Percentiles rank a stretch among this genome's conserved stretches.
phyloP scores from a whole-genome alignment of 2,888 invertebrate genomes.

The Sphaerophoria rueppellii region DNA sequence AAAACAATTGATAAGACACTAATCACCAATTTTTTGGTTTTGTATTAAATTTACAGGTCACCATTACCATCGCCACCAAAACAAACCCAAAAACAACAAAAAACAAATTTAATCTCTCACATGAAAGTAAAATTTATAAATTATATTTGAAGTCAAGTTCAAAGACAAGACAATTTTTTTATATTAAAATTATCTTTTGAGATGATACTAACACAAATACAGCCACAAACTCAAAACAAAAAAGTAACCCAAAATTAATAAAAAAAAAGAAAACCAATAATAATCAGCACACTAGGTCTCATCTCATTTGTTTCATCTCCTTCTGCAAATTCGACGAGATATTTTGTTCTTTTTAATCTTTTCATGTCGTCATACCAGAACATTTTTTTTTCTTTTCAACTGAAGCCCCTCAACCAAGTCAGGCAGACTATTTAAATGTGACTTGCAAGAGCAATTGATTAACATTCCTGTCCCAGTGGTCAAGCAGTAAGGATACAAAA shows the following conservation, averaged over 20 bases:
- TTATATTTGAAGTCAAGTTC: constrained; percentile 67
- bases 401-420: constrained; percentile 41
- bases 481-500: constrained; percentile 78
- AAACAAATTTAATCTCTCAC: constrained; percentile 22
- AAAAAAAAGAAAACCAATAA: constrained; percentile 33
- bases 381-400: constrained; percentile 64
- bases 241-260: constrained; percentile 2
- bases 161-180: constrained; percentile 48
- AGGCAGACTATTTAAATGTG: constrained; percentile 77
- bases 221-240: constrained; percentile 28
- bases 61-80: constrained; percentile 9
- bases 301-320: constrained; percentile 60
- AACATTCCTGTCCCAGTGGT: constrained; percentile 81
- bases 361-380: constrained; percentile 66
- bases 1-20: constrained; percentile 22
- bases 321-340: constrained; percentile 51
- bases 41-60: constrained; percentile 16
- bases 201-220: constrained; percentile 11
- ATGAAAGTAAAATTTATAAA: constrained; percentile 57
- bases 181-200: constrained; percentile 39
- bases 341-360: constrained; percentile 27
- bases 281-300: constrained; percentile 61
- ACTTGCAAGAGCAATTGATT: constrained; percentile 76
- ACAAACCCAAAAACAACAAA: constrained; percentile 10
- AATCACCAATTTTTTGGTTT: constrained; percentile 1